Evolutionary conservation across 1,140 invertebrate species (phyloP), one percentile per base, ranked within the genome.

Genomic region (Epicauta chinensis): DNA sequence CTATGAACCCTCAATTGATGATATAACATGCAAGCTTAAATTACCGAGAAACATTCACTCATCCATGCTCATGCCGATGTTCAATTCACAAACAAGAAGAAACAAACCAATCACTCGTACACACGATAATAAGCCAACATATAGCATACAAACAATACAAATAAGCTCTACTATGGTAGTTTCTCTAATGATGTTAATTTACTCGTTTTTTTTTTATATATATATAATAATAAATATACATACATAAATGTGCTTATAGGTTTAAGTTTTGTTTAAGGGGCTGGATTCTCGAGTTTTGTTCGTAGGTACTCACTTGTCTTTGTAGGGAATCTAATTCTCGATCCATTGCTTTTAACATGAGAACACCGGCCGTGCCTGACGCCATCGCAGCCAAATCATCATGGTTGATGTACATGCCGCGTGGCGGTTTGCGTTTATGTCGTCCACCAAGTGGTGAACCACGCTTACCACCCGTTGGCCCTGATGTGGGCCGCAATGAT

Each of bases 331-430:
- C 83, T 69, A 97, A 84, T 77, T 97, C 93, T 64, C 89, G 82
- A 72, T 97, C 93, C 78, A 96, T 87, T 58, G 86, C 83, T 75
- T 87, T 87, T 53, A 97, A 80, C 70, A 93, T 85, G 61, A 87
- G 62, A 65, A 71, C 68, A 71, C 77, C 76, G 16, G 80, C 75
- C 62, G 82, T 74, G 65, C 78, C 70, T 37, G 81, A 82, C 30
- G 91, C 93, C 75, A 97, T 83, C 39, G 87, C 82, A 49, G 89
- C 82, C 62, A 97, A 79, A 78, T 97, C 94, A 71, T 97, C 93
- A 71, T 96, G 89, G 78, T 94, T 95, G 69, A 98, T 88, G 76
- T 93, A 91, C 86, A 98, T 95, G 71, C 94, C 94, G 56, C 89
- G 83, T 23, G 94, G 94, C 55, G 94, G 89, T 68, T 91, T 91